Conservation (phyloP, 1,140 invertebrate species). For the Agraylea sexmaculata region DNA sequence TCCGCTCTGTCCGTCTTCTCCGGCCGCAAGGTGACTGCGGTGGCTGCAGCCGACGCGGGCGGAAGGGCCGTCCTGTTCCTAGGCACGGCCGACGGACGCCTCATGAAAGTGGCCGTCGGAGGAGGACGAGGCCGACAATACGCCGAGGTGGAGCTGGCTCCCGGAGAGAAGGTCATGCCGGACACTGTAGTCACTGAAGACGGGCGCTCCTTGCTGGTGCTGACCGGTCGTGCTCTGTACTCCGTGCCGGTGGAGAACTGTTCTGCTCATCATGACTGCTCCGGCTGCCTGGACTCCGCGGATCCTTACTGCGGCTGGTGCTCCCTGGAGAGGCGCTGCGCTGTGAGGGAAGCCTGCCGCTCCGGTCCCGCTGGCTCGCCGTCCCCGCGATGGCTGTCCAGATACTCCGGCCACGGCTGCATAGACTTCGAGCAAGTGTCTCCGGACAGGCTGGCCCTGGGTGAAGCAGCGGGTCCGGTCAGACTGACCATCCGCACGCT, state of each 20-base stretch:
- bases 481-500: slow-evolving; percentile 80
- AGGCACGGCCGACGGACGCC: slow-evolving; percentile 62
- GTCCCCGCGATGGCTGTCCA: slow-evolving; percentile 82
- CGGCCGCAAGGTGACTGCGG: slow-evolving; percentile 68
- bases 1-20: slow-evolving; percentile 64
- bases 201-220: slow-evolving; percentile 60
- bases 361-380: slow-evolving; percentile 81
- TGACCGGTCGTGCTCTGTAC: slow-evolving; percentile 60
- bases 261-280: slow-evolving; percentile 78
- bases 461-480: slow-evolving; percentile 70
- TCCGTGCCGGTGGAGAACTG: slow-evolving; percentile 91
- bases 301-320: slow-evolving; percentile 99
- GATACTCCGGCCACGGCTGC: slow-evolving; percentile 85
- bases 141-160: slow-evolving; percentile 61
- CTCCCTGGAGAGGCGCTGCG: slow-evolving; percentile 88
- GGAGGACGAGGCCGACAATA: slow-evolving; percentile 58
- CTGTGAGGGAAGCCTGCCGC: slow-evolving; percentile 74
- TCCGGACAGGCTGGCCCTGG: slow-evolving; percentile 80
- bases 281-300: slow-evolving; percentile 75
- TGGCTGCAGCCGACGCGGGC: slow-evolving; percentile 72
- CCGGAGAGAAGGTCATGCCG: slow-evolving; percentile 61
- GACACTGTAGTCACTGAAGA: slow-evolving; percentile 71
- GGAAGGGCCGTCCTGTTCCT: slow-evolving; percentile 85
- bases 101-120: slow-evolving; percentile 72
- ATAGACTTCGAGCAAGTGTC: slow-evolving; percentile 90